Percentiles rank a stretch among this genome's conserved stretches.
Conservation (phyloP, 2,113 vertebrate species). For the Heptranchias perlo region DNA sequence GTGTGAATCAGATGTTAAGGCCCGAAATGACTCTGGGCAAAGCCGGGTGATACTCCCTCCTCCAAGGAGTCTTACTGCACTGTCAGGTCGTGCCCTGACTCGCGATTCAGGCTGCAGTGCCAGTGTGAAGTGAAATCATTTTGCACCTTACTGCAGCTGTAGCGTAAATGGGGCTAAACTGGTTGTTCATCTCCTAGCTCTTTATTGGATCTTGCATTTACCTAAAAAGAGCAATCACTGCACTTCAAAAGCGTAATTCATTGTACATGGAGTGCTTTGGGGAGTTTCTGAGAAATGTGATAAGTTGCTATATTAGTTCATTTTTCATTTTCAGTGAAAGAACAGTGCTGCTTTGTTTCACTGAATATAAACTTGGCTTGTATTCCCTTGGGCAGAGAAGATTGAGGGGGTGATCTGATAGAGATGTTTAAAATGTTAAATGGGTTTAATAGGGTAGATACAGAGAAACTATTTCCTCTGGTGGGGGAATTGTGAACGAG, state of each 20-base stretch:
- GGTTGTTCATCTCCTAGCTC: neutral
- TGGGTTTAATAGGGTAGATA: neutral
- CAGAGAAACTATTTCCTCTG: neutral
- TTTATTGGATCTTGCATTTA: neutral
- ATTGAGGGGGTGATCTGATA: neutral
- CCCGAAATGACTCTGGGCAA: neutral
- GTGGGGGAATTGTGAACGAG: neutral
- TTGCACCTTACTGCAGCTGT: neutral
- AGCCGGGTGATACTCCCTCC: no score
- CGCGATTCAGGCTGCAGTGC: no score
- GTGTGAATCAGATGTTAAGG: neutral
- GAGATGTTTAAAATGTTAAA: neutral
- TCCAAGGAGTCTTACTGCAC: neutral
- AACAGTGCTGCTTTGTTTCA: neutral
- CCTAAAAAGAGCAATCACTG: neutral
- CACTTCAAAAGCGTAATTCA: neutral
- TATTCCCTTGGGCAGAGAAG: neutral
- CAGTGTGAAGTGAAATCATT: neutral
- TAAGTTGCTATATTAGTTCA: neutral
- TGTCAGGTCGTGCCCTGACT: neutral
- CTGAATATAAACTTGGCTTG: neutral
- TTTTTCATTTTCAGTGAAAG: neutral
- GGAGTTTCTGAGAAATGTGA: neutral
- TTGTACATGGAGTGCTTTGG: neutral
- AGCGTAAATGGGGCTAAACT: neutral